Evolutionary conservation across 2,113 vertebrate genomes (phyloP).

Genomic region (Fulica atra): DNA sequence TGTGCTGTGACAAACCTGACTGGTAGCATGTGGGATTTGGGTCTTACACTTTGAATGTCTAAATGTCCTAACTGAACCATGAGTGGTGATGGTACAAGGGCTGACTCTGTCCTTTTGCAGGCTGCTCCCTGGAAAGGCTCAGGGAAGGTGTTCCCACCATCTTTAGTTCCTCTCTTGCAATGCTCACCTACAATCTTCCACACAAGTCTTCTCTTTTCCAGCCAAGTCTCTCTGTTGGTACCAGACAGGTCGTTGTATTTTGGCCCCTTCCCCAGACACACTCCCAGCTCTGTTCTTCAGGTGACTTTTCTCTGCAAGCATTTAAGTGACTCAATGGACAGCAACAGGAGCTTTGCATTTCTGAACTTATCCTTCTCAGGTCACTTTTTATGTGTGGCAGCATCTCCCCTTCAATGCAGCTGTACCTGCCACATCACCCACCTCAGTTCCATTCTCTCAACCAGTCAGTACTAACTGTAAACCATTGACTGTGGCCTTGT

Average conservation of each 20-base stretch:
- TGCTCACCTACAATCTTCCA: not conserved
- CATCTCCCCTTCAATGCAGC: accelerated
- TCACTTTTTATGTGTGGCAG: not conserved
- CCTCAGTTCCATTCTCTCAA: not conserved
- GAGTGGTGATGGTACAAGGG: accelerated
- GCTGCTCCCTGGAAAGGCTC: not conserved
- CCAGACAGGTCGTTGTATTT: not conserved
- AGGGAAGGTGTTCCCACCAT: not conserved
- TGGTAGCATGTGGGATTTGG: not conserved
- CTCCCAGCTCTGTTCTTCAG: not conserved
- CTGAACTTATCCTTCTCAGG: not conserved
- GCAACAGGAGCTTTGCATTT: not conserved
- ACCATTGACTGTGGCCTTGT: not conserved
- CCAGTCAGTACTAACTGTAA: not conserved
- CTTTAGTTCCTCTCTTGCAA: not conserved
- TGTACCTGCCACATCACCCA: not conserved
- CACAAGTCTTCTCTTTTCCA: not conserved
- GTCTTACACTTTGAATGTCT: not conserved
- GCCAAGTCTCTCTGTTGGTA: not conserved
- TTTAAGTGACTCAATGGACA: not conserved
- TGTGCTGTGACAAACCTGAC: accelerated
- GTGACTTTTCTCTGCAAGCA: not conserved
- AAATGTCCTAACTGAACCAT: not conserved
- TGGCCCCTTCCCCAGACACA: not conserved
- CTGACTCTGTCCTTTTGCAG: not conserved